These are phyloP conservation scores for Conger conger DNA, from an alignment of 2,113 vertebrate species.

Conservation along the genomic window DNA sequence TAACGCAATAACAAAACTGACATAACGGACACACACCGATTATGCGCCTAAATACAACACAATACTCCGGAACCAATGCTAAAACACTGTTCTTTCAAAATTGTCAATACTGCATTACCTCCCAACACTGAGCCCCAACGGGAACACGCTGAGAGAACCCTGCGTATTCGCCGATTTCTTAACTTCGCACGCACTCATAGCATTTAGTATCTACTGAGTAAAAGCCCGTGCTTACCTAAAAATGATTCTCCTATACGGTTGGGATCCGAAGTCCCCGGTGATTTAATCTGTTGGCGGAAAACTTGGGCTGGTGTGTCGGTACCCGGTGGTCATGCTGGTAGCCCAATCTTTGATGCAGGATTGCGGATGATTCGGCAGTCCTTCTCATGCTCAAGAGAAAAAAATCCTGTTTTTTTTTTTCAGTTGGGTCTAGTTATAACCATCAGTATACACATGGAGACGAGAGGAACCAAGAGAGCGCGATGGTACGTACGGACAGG, in stretches of 20 bases:
- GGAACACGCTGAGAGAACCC: conserved; percentile 7
- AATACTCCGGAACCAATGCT: neutral
- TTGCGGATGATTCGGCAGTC: conserved; percentile 72
- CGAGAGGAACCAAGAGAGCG: neutral
- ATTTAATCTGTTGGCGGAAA: conserved; percentile 69
- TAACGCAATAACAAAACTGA: neutral
- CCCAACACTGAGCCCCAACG: neutral
- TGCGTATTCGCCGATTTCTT: neutral
- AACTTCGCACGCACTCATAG: neutral
- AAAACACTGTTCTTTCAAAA: neutral
- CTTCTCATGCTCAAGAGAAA: conserved; percentile 74
- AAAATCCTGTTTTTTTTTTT: conserved; percentile 56
- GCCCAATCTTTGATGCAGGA: conserved; percentile 64
- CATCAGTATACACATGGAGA: conserved; percentile 44
- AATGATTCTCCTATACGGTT: conserved; percentile 66
- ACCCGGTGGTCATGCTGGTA: conserved; percentile 73
- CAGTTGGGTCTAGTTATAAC: conserved; percentile 57
- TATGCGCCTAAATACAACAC: neutral
- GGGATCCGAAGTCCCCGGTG: conserved; percentile 62
- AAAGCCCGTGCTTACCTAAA: conserved; percentile 67
- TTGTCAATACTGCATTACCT: neutral
- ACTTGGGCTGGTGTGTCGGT: conserved; percentile 73
- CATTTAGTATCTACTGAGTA: neutral
- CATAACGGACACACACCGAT: neutral
- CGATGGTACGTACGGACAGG: neutral